Percentiles rank a stretch among this genome's conserved stretches.
These are phyloP conservation scores for Fulmarus glacialis DNA, from an alignment of 2,113 vertebrate species.

Conservation along the genomic window DNA sequence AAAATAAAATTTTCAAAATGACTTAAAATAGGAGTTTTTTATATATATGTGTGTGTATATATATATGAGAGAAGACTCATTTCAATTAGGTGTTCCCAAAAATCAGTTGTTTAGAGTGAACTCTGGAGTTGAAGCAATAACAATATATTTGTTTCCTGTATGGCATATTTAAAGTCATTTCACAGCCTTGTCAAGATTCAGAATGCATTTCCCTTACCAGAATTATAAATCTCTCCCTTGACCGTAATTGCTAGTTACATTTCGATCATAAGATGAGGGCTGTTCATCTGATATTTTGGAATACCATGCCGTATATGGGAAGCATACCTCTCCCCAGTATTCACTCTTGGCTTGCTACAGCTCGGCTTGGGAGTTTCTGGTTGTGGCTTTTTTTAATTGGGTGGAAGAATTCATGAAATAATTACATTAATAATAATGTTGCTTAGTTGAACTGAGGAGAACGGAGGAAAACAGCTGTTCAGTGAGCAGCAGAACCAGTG, in stretches of 20 bases:
- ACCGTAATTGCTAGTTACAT: conserved; percentile 3
- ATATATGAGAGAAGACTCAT: background rate
- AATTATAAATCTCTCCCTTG: background rate
- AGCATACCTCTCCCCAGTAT: conserved; percentile 16
- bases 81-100: background rate
- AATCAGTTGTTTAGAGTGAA: background rate
- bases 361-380: background rate
- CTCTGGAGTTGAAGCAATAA: background rate
- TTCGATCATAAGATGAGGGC: background rate
- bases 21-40: background rate
- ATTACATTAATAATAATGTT: background rate
- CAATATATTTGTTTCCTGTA: background rate
- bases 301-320: conserved; percentile 11
- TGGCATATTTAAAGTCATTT: background rate
- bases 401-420: conserved; percentile 34
- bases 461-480: background rate
- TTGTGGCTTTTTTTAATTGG: background rate
- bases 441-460: background rate
- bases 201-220: background rate
- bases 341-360: conserved; percentile 39
- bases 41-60: too few species aligned
- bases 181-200: background rate
- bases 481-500: background rate
- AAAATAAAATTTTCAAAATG: background rate
- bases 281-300: conserved; percentile 33